Evolutionary conservation across 2,888 invertebrate species (phyloP).

Genomic region (Cosmia trapezina): DNA sequence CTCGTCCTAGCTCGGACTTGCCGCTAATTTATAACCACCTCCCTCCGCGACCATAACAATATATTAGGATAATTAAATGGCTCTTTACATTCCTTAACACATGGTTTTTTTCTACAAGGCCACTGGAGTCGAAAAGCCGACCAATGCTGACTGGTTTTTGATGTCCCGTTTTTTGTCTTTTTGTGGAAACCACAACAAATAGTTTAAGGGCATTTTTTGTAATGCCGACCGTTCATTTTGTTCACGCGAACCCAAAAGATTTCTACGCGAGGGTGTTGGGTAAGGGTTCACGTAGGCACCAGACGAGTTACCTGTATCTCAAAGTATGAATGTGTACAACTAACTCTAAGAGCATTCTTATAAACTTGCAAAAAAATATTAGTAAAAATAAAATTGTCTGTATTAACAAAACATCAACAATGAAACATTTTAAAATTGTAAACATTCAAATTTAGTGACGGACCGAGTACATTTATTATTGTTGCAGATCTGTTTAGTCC

Average conservation of each 20-base stretch:
- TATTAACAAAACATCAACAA: slow-evolving; percentile 70
- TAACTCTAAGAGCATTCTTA: slow-evolving; percentile 22
- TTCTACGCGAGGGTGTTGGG: slow-evolving; percentile 62
- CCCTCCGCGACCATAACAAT: slow-evolving; percentile 89
- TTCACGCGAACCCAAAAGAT: slow-evolving; percentile 79
- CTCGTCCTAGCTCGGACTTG: slow-evolving; percentile 75
- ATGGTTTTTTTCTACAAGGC: slow-evolving; percentile 88
- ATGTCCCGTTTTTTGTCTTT: slow-evolving; percentile 85
- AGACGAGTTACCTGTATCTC: slow-evolving; percentile 54
- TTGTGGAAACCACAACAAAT: slow-evolving; percentile 89
- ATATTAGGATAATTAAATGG: slow-evolving; percentile 91
- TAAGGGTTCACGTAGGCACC: slow-evolving; percentile 53
- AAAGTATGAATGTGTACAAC: slow-evolving; percentile 17
- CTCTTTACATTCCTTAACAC: slow-evolving; percentile 91
- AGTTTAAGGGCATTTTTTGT: slow-evolving; percentile 88
- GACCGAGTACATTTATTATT: slow-evolving; percentile 66
- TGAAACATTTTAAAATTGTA: slow-evolving; percentile 69
- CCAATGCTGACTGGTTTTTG: slow-evolving; percentile 89
- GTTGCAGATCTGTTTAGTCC: slow-evolving; percentile 71
- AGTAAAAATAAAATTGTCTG: slow-evolving; percentile 62
- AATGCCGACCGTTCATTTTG: slow-evolving; percentile 81
- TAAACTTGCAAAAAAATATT: slow-evolving; percentile 43
- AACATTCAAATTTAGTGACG: slow-evolving; percentile 70
- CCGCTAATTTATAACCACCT: slow-evolving; percentile 88
- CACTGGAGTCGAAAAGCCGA: slow-evolving; percentile 87